Evolutionary conservation across 2,888 invertebrate genomes (phyloP).

Genomic region (Acanthoscelides obtectus): DNA sequence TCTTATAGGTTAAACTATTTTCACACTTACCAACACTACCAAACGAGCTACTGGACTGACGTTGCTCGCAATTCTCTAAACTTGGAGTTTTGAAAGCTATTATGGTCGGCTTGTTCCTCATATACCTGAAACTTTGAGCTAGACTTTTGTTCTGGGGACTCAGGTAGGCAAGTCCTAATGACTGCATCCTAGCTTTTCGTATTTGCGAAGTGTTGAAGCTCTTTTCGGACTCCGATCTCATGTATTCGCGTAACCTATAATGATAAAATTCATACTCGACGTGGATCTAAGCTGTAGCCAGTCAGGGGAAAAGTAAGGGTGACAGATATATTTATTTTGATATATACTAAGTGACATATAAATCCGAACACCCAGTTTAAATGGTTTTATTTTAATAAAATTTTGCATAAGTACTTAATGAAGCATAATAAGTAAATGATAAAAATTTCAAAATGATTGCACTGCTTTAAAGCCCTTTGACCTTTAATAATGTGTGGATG

Average conservation of each 20-base stretch:
- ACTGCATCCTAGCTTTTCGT: conserved; percentile 58
- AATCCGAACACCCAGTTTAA: too few species aligned
- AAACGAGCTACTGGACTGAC: conserved; percentile 55
- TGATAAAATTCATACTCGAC: not conserved
- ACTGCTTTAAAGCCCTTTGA: too few species aligned
- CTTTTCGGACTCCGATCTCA: conserved; percentile 75
- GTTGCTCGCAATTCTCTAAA: conserved; percentile 62
- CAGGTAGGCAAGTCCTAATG: conserved; percentile 63
- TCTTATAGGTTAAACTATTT: too few species aligned
- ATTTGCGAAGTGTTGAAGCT: conserved; percentile 68
- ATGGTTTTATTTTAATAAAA: too few species aligned
- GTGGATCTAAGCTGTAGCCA: too few species aligned
- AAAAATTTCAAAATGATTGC: too few species aligned
- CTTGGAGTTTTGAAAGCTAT: conserved; percentile 84
- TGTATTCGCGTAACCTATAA: conserved; percentile 63
- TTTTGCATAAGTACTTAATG: too few species aligned
- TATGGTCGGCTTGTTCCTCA: conserved; percentile 84
- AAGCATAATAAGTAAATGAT: too few species aligned
- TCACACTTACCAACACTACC: conserved; percentile 53
- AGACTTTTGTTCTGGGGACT: conserved; percentile 75
- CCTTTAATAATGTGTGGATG: too few species aligned
- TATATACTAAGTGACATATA: too few species aligned
- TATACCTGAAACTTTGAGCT: conserved; percentile 84
- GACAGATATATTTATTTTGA: too few species aligned
- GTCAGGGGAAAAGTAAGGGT: too few species aligned